These are phyloP conservation scores for Pediacus dermestoides DNA, from an alignment of 2,888 invertebrate species.

Conservation along the genomic window DNA sequence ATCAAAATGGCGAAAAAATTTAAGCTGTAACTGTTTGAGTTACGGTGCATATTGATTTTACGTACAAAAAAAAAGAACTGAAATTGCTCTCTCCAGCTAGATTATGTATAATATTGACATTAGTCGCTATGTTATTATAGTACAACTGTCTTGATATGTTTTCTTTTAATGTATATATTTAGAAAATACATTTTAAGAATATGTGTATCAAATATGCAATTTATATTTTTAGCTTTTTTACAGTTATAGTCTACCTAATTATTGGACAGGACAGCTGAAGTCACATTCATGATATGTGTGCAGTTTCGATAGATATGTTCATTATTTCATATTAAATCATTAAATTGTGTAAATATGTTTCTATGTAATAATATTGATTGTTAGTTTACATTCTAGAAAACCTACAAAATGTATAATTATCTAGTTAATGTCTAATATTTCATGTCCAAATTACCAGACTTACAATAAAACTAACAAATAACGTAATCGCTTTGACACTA, in stretches of 20 bases:
- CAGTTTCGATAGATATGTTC: constrained; percentile 33
- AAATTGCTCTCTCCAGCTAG: constrained; percentile 8
- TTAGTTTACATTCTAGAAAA: constrained; percentile 1
- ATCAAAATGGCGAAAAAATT: constrained; percentile 48
- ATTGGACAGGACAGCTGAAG: constrained; percentile 50
- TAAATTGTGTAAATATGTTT: constrained; percentile 1
- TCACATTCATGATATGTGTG: constrained; percentile 47
- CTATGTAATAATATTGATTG: constrained; percentile 4
- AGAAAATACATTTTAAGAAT: constrained; percentile 47
- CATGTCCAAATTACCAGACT: constrained; percentile 2
- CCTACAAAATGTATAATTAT: constrained; percentile 15
- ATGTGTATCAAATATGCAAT: constrained; percentile 42
- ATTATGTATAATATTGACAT: background rate
- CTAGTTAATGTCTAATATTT: constrained; percentile 8
- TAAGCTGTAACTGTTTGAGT: constrained; percentile 39
- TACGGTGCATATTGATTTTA: constrained; percentile 26
- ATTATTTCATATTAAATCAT: constrained; percentile 14
- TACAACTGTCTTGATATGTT: constrained; percentile 29
- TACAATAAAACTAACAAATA: no score
- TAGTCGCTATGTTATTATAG: constrained; percentile 4
- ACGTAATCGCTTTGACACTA: no score
- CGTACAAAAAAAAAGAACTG: constrained; percentile 14
- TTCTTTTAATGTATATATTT: constrained; percentile 42
- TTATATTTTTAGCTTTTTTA: constrained; percentile 28
- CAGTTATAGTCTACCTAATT: constrained; percentile 39